phyloP scores from a whole-genome alignment of 2,113 vertebrate species.

The Pseudopodoces humilis region DNA sequence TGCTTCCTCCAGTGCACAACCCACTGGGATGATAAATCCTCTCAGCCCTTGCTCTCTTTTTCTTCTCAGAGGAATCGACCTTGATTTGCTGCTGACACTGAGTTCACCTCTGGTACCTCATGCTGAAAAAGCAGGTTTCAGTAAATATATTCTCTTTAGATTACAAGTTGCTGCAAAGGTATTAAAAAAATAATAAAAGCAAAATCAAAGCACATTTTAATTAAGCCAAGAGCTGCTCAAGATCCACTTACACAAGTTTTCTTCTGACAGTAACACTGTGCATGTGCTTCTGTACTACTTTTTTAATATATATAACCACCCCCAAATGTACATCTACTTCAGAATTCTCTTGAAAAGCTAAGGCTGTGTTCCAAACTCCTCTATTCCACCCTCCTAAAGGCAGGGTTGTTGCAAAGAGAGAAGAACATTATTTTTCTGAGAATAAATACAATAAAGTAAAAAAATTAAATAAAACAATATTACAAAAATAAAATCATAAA shows the following conservation, averaged over 20 bases:
- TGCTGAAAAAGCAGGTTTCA: neutral
- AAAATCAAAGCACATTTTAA: neutral
- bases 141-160: neutral
- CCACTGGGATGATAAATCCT: neutral
- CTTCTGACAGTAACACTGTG: neutral
- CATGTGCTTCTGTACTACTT: neutral
- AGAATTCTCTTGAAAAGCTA: neutral
- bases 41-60: neutral
- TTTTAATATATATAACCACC: neutral
- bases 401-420: neutral
- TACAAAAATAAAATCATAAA: neutral
- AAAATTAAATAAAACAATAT: neutral
- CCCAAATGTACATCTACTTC: neutral
- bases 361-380: neutral
- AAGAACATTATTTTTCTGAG: neutral
- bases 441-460: neutral
- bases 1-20: neutral
- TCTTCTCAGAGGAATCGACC: neutral
- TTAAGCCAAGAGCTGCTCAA: neutral
- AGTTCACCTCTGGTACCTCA: neutral
- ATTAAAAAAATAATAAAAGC: neutral
- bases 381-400: neutral
- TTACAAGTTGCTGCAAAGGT: neutral
- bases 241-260: neutral
- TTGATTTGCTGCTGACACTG: neutral